phyloP scores from a whole-genome alignment of 2,113 vertebrate species.

The Brevimyrus niger region DNA sequence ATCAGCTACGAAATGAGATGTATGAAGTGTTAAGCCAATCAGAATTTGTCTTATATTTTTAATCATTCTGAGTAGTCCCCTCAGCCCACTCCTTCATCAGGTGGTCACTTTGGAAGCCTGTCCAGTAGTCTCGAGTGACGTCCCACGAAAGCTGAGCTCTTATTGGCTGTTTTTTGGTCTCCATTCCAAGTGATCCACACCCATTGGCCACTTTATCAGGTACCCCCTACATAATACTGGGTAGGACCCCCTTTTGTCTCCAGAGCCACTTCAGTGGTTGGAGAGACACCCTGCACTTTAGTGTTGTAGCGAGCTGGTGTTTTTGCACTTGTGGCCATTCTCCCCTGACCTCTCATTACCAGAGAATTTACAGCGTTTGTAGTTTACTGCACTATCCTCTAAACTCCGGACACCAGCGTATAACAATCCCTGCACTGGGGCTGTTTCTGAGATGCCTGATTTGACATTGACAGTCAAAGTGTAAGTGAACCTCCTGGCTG shows the following conservation, averaged over 20 bases:
- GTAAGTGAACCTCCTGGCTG: neutral
- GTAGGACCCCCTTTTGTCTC: neutral
- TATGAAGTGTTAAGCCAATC: neutral
- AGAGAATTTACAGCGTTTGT: neutral
- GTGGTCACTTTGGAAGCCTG: neutral
- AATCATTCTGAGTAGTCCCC: neutral
- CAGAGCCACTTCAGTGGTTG: neutral
- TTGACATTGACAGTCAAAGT: neutral
- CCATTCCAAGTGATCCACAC: neutral
- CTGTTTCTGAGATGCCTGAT: neutral
- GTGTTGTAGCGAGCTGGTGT: neutral
- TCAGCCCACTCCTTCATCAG: neutral
- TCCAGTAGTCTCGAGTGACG: neutral
- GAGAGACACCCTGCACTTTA: neutral
- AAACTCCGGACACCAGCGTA: neutral
- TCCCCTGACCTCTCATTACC: neutral
- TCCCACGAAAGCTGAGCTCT: neutral
- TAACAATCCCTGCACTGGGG: neutral
- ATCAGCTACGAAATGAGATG: too few species aligned
- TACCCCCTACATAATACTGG: neutral
- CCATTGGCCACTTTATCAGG: neutral
- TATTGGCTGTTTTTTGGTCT: neutral
- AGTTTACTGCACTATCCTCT: neutral
- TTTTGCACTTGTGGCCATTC: neutral
- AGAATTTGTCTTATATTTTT: neutral